Evolutionary conservation across 2,888 invertebrate genomes (phyloP), one percentile per base, ranked within the genome.

Genomic region (Agapostemon virescens): DNA sequence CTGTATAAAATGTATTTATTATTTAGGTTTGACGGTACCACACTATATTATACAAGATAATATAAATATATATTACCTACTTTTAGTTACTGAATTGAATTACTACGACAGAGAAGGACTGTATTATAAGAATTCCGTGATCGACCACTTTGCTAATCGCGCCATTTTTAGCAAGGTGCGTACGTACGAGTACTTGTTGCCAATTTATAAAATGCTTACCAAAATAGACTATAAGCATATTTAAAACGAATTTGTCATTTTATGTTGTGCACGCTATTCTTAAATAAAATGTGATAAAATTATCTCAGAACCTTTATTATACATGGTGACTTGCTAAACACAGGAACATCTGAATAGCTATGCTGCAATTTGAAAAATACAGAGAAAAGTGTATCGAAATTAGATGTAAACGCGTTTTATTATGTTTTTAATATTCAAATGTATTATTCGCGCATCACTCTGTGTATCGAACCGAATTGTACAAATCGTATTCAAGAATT

Each of bases 1-100:
- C 90, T 92, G 92, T 92, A 92, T 91, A 92, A 92, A 92, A 92
- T 92, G 92, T 92, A 92, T 92, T 92, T 92, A 92, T 92, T 92
- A 91, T 92, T 92, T 92, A 92, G 91, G 90, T 92, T 92, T 88
- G 90, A 92, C 90, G 91, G 90, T 89, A 90, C 90, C 88, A 89
- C 90, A 90, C 89, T 91, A 90, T 90, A 87, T 90, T 91, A 90
- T 88, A 89, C 89, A 89, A 90, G 84, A 85, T 85, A 84, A 78
- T 74, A 80, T 69, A 78, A 66, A 80, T 79, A 79, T 89, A 90
- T 88, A 89, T 85, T 83, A 86, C 79, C 81, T 90, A 91, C 88
- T 89, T 90, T 92, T 91, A 92, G 91, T 91, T 92, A 91, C 90
- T 86, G 89, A 91, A 88, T 86, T 88, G 84, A 89, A 88, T 84